Base-by-base conservation (phyloP, 2,113 vertebrate genomes). In the Eublepharis macularius region DNA sequence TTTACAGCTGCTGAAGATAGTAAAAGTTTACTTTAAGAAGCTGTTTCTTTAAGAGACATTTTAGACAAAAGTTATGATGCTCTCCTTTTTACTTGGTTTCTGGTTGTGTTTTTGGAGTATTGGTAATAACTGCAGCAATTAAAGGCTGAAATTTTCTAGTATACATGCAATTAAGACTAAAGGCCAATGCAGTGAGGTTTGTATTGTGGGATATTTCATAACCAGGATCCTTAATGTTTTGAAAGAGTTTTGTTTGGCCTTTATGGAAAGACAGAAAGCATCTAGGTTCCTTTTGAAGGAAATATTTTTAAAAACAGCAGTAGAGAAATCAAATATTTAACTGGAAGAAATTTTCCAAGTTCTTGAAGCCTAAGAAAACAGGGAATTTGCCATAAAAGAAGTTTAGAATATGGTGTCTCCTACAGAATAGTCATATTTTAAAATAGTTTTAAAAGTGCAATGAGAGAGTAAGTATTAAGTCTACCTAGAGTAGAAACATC, bases 271-370 rank as follows among this genome's bases (percentile, higher is more conserved):
- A 83, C 86, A 9, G 19, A 82, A 77, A 82, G 60, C 83, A 78
- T 16, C 39, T 16, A 76, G 17, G 24, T 24, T 88, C 85, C 29
- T 32, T 17, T 49, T 45, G 26, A 13, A 13, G 81, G 39, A 34
- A 80, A 1, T 85, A 60, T 70, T 86, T 49, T 86, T 84, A 92
- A 90, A 81, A 76, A 47, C 29, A 87, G 17, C 76, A 79, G 3
- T 57, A 89, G 51, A 51, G 32, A 34, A 72, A 83, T 75, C 5
- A 85, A 81, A 41, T 81, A n/a, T 66, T 81, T 14, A 63, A 60
- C 57, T 82, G 72, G 34, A 4, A 54, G 7, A 79, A 86, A 76
- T 80, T 70, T 19, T 36, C 14, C 26, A 75, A 29, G 43, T 69
- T 39, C 3, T 87, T 70, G 82, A 19, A 82, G 36, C 69, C 76